phyloP scores from a whole-genome alignment of 2,113 vertebrate genomes.

The Panthera tigris region DNA sequence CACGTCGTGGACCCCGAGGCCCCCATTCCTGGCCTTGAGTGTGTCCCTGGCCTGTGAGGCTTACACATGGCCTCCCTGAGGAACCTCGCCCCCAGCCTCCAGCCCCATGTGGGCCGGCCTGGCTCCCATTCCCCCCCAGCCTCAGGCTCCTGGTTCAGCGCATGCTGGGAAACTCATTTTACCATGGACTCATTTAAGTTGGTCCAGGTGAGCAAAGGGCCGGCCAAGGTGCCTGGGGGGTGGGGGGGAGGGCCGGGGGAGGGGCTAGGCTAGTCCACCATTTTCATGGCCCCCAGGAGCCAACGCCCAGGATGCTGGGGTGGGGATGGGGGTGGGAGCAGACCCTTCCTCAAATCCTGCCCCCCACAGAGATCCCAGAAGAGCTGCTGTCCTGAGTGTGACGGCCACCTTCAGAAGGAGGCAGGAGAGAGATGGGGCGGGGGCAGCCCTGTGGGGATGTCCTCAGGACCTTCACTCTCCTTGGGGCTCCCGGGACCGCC shows the following conservation, averaged over 20 bases:
- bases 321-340: not conserved
- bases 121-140: not conserved
- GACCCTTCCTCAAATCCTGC: not conserved
- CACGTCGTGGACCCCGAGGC: fast-evolving
- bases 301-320: not conserved
- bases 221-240: not conserved
- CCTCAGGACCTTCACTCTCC: not conserved
- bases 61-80: not conserved
- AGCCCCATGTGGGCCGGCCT: fast-evolving
- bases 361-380: not conserved
- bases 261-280: too few species aligned
- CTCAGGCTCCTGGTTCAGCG: too few species aligned
- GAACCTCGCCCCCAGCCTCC: not conserved
- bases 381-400: not conserved
- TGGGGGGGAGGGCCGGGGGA: too few species aligned
- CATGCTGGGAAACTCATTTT: too few species aligned
- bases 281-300: too few species aligned
- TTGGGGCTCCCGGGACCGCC: fast-evolving
- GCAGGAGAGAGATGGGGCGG: not conserved
- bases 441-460: not conserved
- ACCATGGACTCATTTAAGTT: too few species aligned
- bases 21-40: fast-evolving
- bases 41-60: not conserved
- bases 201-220: not conserved
- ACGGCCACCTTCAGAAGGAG: too few species aligned